These are phyloP conservation scores for Laterallus jamaicensis DNA, from an alignment of 2,113 vertebrate genomes.

Conservation along the genomic window DNA sequence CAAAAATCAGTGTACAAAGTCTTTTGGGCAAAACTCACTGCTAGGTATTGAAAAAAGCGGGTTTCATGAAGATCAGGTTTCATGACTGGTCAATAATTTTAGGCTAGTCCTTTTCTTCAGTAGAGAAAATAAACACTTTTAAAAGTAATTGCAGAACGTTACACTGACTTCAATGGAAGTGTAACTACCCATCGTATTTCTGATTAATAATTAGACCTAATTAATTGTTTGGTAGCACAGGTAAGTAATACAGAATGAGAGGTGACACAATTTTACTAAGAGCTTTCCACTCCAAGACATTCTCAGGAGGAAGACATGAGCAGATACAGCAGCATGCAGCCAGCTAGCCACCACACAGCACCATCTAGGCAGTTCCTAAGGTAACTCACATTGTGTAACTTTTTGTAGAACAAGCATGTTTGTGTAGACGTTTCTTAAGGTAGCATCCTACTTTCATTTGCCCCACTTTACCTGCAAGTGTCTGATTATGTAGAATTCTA, in stretches of 20 bases:
- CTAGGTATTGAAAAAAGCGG: neutral
- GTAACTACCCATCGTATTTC: neutral
- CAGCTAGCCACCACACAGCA: neutral
- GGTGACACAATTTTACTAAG: neutral
- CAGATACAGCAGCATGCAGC: neutral
- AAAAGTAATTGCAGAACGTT: neutral
- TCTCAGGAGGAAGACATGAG: neutral
- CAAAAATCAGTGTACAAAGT: neutral
- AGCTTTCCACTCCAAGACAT: neutral
- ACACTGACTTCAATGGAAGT: neutral
- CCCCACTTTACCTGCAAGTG: neutral
- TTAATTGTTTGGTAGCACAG: neutral
- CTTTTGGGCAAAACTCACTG: neutral
- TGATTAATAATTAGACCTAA: neutral
- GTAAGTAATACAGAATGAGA: neutral
- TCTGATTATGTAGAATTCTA: constrained; percentile 9
- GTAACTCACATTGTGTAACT: neutral
- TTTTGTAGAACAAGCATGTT: neutral
- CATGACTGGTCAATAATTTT: neutral
- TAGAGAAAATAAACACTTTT: neutral
- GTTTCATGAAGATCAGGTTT: neutral
- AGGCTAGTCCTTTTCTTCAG: neutral
- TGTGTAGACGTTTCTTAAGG: neutral
- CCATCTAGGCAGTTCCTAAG: neutral
- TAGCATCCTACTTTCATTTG: neutral